These are phyloP conservation scores for Petaurus breviceps DNA, from an alignment of 2,113 vertebrate genomes.

Conservation along the genomic window DNA sequence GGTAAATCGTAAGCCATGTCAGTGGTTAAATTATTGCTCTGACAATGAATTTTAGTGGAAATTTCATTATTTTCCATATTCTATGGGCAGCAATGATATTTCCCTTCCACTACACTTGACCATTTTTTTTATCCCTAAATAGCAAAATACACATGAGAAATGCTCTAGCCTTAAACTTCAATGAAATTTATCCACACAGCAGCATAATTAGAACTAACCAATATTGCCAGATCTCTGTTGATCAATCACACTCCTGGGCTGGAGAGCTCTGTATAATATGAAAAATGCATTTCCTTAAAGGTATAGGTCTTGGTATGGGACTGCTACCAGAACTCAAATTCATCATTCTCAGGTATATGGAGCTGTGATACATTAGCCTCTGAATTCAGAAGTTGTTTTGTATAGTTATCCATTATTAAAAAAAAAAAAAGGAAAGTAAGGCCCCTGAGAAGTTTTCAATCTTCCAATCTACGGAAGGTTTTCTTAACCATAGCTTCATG, in stretches of 20 bases:
- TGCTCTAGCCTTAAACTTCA: conserved; percentile 32
- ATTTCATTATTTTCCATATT: neutral
- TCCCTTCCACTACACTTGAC: neutral
- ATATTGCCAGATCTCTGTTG: neutral
- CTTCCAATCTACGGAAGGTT: neutral
- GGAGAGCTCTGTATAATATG: neutral
- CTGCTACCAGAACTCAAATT: neutral
- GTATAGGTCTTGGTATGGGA: neutral
- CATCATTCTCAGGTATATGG: neutral
- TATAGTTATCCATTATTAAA: neutral
- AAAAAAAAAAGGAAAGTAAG: too few relatives aligned
- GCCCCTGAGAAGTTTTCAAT: neutral
- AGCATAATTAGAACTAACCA: neutral
- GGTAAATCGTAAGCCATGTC: neutral
- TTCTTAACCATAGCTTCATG: neutral
- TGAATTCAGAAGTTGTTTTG: neutral
- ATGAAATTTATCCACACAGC: neutral
- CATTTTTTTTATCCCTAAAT: neutral
- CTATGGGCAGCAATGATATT: conserved; percentile 14
- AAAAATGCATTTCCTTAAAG: neutral
- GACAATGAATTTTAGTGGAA: conserved; percentile 13
- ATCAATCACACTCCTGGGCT: neutral
- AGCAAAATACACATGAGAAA: neutral
- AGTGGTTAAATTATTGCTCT: neutral
- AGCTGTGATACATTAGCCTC: neutral